Evolutionary conservation across 2,888 invertebrate genomes (phyloP), one percentile per base, ranked within the genome.

Genomic region (Carcina quercana): DNA sequence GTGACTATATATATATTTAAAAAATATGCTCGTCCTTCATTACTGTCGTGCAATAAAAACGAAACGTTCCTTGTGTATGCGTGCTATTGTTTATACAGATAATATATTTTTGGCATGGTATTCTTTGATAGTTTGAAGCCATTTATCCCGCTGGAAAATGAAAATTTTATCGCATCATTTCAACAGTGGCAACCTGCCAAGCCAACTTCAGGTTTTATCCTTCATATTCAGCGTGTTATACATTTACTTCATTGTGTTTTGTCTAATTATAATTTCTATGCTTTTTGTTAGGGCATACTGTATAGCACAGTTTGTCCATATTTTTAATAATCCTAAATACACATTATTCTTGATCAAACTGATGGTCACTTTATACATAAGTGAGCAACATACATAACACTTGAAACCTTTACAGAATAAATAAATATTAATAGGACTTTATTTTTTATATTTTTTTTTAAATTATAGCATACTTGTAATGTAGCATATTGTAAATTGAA

Each of bases 131-230:
- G 44, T 50, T 57, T 38, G 46, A 45, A 60, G 56, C 53, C 59
- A 57, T 70, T 68, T 68, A 67, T 68, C 57, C 53, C 59, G 43
- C 65, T 71, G 70, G 62, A 75, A 66, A 61, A 72, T 69, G 54
- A 56, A 55, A 62, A 68, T 74, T 80, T 79, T 75, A 79, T 75
- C 62, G 64, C 66, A 64, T 66, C 70, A 65, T 75, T 69, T 59
- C 53, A 63, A 59, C 61, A 50, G 51, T 79, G 80, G 80, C 73
- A 42, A 20, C n/a, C 10, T 38, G 69, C 80, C 82, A 78, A 69
- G 52, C 43, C 52, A 47, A 67, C 52, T 63, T 47, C 55, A 57
- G 46, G 49, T 57, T 69, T 59, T 60, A 54, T 62, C 59, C 54
- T 44, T 58, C 47, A 61, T 60, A 65, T 60, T 43, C 60, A 74